Evolutionary conservation across 2,113 vertebrate species (phyloP), one percentile per base, ranked within the genome.

Genomic region (Fulica atra): DNA sequence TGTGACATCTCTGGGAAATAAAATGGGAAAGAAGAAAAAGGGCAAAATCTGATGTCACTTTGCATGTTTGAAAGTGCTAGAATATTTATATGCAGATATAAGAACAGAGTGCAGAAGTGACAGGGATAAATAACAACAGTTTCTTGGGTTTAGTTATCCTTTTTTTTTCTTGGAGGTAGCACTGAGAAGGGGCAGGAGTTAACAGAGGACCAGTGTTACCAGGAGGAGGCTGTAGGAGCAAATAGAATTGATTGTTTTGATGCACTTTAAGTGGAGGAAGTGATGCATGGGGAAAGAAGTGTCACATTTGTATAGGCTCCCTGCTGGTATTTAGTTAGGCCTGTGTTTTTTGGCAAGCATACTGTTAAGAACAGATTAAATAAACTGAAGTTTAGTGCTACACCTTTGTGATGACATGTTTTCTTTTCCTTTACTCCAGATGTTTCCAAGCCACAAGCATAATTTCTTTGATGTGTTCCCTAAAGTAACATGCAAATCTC

Each of bases 391-490:
- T 9, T 16, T 11, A 26, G 28, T 31, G 61, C 51, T 76, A 13
- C 63, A 35, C 35, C 51, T 66, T 85, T 92, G 78, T 33, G 51
- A 23, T 79, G 53, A 40, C 6, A 2, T 42, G 3, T 64, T 72
- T 77, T 77, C 16, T 81, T 69, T 61, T 46, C 24, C 26, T 88
- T 19, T 57, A 70, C 42, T 79, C n/a, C n/a, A 98, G 98, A 24
- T 28, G 31, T 29, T 88, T 16, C 26, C 1, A 0, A 79, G 60
- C 7, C 86, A 96, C 48, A 96, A 95, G 13, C 97, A 95, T 92
- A 90, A 88, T 54, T 99, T 99, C 81, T 96, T 98, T 24, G 98
- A 99, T 24, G 85, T 99, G 61, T 99, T 99, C 92, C 99, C 99
- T 54, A 99, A 98, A 91, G 96, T 99, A 91, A 98, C 95, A 7